Conservation (phyloP, 2,797 vertebrate species). For the Dermochelys coriacea region DNA sequence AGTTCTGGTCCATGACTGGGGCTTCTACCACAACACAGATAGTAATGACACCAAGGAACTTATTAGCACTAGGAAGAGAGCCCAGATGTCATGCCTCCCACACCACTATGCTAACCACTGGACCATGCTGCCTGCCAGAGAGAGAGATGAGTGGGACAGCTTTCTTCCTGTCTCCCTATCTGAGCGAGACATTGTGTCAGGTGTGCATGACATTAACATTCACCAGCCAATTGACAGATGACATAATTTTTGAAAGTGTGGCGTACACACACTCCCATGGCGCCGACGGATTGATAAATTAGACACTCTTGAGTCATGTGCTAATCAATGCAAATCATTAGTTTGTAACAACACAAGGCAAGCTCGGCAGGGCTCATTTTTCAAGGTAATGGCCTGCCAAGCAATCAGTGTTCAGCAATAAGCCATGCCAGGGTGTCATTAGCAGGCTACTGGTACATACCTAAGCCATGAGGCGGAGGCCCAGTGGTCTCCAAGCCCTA, state of each 20-base stretch:
- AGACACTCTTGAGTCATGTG: constrained; percentile 70
- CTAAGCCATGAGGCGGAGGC: background rate
- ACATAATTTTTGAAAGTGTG: constrained; percentile 73
- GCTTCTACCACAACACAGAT: background rate
- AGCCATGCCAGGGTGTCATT: constrained; percentile 64
- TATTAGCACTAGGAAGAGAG: background rate
- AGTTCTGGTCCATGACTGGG: background rate
- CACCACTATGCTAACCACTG: background rate
- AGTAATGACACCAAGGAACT: background rate
- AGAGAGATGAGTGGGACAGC: background rate
- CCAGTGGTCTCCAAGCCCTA: background rate
- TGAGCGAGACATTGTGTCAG: background rate
- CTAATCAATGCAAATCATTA: constrained; percentile 80
- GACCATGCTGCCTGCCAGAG: background rate
- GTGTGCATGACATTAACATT: background rate
- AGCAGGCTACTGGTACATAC: constrained; percentile 36
- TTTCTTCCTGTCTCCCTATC: background rate
- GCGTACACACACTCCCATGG: constrained; percentile 63
- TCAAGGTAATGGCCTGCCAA: constrained; percentile 78
- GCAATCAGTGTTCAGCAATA: constrained; percentile 3
- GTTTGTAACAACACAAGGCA: constrained; percentile 75
- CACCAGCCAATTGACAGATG: constrained; percentile 68
- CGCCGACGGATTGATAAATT: constrained; percentile 77
- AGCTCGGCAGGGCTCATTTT: constrained; percentile 73
- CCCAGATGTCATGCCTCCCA: background rate